Percentiles rank a stretch among this genome's conserved stretches.
Evolutionary conservation across 2,888 invertebrate species (phyloP).

Genomic region (Coecobrya sp.): DNA sequence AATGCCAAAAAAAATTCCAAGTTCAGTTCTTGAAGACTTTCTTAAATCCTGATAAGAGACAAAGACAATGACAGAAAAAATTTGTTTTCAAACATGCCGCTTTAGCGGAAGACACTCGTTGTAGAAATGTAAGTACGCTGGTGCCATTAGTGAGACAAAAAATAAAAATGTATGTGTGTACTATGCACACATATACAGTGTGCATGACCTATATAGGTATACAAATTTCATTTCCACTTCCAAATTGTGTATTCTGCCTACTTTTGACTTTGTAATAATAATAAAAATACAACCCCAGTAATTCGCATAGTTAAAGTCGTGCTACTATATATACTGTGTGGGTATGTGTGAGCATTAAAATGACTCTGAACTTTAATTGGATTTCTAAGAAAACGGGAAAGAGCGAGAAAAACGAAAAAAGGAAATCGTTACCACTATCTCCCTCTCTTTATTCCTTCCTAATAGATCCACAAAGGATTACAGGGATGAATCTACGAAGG

Average conservation of each 20-base stretch:
- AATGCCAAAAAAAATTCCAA: conserved; percentile 34
- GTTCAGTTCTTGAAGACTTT: conserved; percentile 35
- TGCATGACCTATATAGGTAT: neutral
- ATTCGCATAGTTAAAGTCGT: conserved; percentile 17
- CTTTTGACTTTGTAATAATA: conserved; percentile 24
- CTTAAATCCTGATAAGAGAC: conserved; percentile 56
- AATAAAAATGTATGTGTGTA: neutral
- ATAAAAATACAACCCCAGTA: conserved; percentile 3
- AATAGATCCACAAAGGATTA: conserved; percentile 70
- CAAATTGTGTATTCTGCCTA: neutral
- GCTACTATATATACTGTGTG: neutral
- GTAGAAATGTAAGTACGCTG: neutral
- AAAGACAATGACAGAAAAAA: conserved; percentile 56
- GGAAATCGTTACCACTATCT: conserved; percentile 58
- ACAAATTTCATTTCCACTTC: neutral
- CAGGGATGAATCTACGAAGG: conserved; percentile 8
- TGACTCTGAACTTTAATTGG: conserved; percentile 66
- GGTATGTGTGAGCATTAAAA: conserved; percentile 59
- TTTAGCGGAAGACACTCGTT: conserved; percentile 5
- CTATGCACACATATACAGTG: too few species aligned
- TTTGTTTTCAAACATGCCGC: conserved; percentile 36
- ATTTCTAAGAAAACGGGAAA: conserved; percentile 45
- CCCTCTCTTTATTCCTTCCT: conserved; percentile 49
- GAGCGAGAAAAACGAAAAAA: neutral
- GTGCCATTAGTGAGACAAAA: neutral